Evolutionary conservation across 1,140 invertebrate species (phyloP).

Genomic region (Camponotus pennsylvanicus): DNA sequence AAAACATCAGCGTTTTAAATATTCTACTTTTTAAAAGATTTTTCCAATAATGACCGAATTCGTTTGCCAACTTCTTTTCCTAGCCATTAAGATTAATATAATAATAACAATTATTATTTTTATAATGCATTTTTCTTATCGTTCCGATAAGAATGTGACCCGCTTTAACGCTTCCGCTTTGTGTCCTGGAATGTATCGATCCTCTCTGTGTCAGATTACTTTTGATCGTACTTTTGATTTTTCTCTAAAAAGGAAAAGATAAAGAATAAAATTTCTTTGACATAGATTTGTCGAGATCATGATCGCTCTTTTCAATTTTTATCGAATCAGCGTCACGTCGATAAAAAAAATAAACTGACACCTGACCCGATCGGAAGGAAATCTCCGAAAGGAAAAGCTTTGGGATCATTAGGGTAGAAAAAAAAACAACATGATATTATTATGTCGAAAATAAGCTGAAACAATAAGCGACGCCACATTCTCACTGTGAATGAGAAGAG

Average conservation of each 20-base stretch:
- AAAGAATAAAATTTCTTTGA: not conserved
- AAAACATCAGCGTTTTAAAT: no score
- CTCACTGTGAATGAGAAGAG: not conserved
- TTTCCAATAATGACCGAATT: no score
- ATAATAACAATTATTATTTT: not conserved
- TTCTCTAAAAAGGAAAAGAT: not conserved
- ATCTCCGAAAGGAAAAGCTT: not conserved
- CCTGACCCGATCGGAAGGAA: not conserved
- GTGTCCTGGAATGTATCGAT: conserved; percentile 24
- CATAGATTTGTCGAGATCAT: not conserved
- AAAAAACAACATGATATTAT: conserved; percentile 1
- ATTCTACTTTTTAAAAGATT: no score
- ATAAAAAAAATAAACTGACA: not conserved
- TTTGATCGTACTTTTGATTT: not conserved
- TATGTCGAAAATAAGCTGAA: not conserved
- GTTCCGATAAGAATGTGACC: not conserved
- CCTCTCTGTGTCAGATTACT: not conserved
- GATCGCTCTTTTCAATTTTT: not conserved
- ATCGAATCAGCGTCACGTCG: not conserved
- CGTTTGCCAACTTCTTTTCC: no score
- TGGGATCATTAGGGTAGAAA: no score
- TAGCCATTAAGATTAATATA: no score
- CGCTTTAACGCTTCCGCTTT: not conserved
- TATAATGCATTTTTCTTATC: not conserved
- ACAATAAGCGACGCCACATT: not conserved